Base-by-base conservation (phyloP, 2,797 vertebrate genomes). In the Melanotaenia boesemani region DNA sequence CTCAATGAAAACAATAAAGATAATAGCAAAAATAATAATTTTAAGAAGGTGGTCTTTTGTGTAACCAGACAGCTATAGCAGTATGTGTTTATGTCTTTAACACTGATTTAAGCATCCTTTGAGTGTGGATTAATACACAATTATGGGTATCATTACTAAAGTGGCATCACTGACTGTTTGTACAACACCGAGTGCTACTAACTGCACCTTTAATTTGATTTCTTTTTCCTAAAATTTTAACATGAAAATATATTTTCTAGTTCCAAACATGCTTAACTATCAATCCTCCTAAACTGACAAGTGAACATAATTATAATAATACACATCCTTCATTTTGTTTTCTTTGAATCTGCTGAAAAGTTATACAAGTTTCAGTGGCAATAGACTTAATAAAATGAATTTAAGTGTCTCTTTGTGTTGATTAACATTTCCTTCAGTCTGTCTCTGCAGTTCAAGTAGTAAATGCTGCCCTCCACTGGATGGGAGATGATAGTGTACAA, bases 381-480 rank as follows among this genome's bases (percentile, higher is more conserved):
- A 34, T 20, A 34, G 55, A 32, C 1, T 36, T 5, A 55, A 13
- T 26, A 26, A 1, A 6, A 26, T 26, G 2, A 52, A 52, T 22
- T 52, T 8, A 3, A 6, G 22, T 52, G 16, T 28, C 5, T 28
- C 0, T 28, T 63, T 6, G 41, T 37, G 63, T 13, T 22, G 10
- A 58, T 48, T 55, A 4, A 68, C 37, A 34, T 37, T 8, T 60
- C 30, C 15, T 63, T 8, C n/a, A 52, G 36, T 10, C 28, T 26
- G 11, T 65, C 20, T 57, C 32, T 30, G 58, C 41, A 15, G 18
- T 59, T 68, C 6, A 13, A 20, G 16, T 10, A 41, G 44, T 4
- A 18, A 61, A 63, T 30, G 44, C 37, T 61, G 70, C 76, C 80
- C 83, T 77, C 81, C 8, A 4, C 52, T 82, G 81, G 80, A 63